Evolutionary conservation across 2,888 invertebrate species (phyloP).

Genomic region (Harpalus rufipes): DNA sequence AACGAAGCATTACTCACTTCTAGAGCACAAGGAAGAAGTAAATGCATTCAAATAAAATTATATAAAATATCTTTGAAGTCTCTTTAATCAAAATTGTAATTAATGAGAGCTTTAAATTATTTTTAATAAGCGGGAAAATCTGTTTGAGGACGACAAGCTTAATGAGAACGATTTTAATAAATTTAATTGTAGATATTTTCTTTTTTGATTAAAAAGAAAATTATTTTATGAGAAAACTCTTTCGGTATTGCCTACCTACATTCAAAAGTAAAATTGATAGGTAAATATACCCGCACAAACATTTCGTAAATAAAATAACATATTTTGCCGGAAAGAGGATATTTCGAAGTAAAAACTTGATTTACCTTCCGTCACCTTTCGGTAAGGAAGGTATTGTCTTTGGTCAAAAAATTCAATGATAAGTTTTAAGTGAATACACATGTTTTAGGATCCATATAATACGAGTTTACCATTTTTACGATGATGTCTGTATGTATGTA

Average conservation of each 20-base stretch:
- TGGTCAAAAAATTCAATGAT: too few relatives aligned
- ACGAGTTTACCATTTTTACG: too few relatives aligned
- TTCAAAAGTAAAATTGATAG: neutral
- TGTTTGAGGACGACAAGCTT: constrained; percentile 12
- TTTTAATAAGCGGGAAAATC: constrained; percentile 41
- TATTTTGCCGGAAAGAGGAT: neutral
- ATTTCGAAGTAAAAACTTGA: neutral
- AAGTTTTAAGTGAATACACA: too few relatives aligned
- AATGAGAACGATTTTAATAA: constrained; percentile 45
- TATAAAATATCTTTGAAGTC: constrained; percentile 40
- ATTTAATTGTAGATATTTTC: constrained; percentile 16
- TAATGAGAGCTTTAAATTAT: constrained; percentile 47
- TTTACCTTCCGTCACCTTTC: too few relatives aligned
- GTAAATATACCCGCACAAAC: too few relatives aligned
- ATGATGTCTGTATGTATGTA: too few relatives aligned
- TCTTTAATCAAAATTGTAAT: constrained; percentile 40
- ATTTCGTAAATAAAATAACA: too few relatives aligned
- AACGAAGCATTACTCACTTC: constrained; percentile 23
- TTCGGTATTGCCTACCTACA: neutral
- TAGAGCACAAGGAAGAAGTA: constrained; percentile 14
- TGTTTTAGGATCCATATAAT: too few relatives aligned
- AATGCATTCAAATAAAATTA: constrained; percentile 30
- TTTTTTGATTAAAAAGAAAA: neutral
- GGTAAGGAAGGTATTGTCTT: too few relatives aligned
- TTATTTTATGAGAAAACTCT: neutral